These are phyloP conservation scores for Sogatella furcifera DNA, from an alignment of 1,140 invertebrate genomes.

Conservation along the genomic window DNA sequence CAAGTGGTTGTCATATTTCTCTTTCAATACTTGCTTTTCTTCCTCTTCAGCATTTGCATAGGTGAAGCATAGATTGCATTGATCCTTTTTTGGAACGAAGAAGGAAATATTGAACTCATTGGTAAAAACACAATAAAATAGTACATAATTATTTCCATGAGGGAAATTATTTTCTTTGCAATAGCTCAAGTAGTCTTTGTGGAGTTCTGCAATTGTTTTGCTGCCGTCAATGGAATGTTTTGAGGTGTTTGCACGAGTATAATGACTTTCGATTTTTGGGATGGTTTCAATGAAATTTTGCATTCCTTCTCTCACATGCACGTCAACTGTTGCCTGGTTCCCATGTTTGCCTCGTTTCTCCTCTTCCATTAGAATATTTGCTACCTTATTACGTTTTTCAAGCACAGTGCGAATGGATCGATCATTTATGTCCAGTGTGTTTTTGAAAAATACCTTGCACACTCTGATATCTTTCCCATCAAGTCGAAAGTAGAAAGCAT, in stretches of 20 bases:
- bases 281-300: slow-evolving; percentile 8
- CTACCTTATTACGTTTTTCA: slow-evolving; percentile 5
- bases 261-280: background rate
- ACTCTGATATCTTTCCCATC: slow-evolving; percentile 2
- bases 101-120: slow-evolving; percentile 14
- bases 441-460: slow-evolving; percentile 17
- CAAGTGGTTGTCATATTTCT: slow-evolving; percentile 4
- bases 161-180: background rate
- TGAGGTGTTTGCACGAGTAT: background rate
- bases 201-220: slow-evolving; percentile 3
- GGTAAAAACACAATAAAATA: background rate
- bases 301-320: slow-evolving; percentile 4
- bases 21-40: background rate
- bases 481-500: background rate
- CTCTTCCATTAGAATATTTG: background rate
- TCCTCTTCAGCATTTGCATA: background rate
- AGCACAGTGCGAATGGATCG: slow-evolving; percentile 13
- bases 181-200: slow-evolving; percentile 1
- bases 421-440: slow-evolving; percentile 16
- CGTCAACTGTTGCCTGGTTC: background rate
- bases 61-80: slow-evolving; percentile 16
- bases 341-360: slow-evolving; percentile 7
- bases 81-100: slow-evolving; percentile 19
- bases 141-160: too few species aligned
- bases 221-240: slow-evolving; percentile 1